These are phyloP conservation scores for Invenusta paracnida DNA, from an alignment of 2,888 invertebrate genomes.

Conservation along the genomic window DNA sequence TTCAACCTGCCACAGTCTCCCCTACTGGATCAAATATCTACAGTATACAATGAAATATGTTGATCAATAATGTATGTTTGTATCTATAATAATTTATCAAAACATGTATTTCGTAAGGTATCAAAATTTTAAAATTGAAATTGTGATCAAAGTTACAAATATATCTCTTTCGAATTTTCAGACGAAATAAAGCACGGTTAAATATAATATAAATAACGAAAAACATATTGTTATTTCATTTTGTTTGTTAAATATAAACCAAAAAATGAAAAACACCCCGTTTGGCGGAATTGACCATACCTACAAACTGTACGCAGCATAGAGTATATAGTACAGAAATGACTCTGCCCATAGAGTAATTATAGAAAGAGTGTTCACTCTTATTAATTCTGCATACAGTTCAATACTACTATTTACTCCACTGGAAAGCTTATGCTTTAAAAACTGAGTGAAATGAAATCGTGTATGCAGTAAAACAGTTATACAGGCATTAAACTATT, in stretches of 20 bases:
- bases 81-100: neutral
- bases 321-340: too few species aligned
- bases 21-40: neutral
- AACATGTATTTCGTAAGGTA: neutral
- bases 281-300: neutral
- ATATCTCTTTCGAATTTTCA: neutral
- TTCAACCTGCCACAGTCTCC: too few species aligned
- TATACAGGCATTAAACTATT: too few species aligned
- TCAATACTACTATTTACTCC: too few species aligned
- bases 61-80: neutral
- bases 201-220: neutral
- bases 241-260: neutral
- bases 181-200: neutral
- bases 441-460: too few species aligned
- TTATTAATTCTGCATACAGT: too few species aligned
- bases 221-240: neutral
- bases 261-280: neutral
- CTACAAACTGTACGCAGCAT: too few species aligned
- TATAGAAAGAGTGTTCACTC: too few species aligned
- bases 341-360: too few species aligned
- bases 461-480: too few species aligned
- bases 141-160: neutral
- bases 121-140: neutral
- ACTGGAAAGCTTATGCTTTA: too few species aligned
- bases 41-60: neutral